Percentiles rank a stretch among this genome's conserved stretches.
These are phyloP conservation scores for Drosophila orena DNA, from an alignment of 1,140 invertebrate genomes.

Conservation along the genomic window DNA sequence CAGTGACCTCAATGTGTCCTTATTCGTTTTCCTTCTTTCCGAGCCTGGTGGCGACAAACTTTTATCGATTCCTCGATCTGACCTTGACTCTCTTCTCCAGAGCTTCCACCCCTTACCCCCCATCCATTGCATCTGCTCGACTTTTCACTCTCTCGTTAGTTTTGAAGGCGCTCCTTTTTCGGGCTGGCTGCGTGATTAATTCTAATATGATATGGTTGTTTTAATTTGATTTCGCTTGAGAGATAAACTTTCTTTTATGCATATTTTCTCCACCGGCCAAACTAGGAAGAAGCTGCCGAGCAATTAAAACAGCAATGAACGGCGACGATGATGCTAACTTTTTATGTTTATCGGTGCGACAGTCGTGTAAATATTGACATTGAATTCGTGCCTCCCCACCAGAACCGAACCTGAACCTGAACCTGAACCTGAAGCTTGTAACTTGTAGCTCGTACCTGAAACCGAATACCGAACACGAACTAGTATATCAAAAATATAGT, in stretches of 20 bases:
- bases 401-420: slow-evolving; percentile 17
- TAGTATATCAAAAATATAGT: slow-evolving; percentile 44
- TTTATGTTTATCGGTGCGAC: slow-evolving; percentile 51
- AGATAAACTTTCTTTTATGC: slow-evolving; percentile 52
- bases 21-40: slow-evolving; percentile 30
- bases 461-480: slow-evolving; percentile 27
- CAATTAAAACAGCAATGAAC: slow-evolving; percentile 44
- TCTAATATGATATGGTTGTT: slow-evolving; percentile 43
- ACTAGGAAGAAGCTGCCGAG: slow-evolving; percentile 31
- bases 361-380: slow-evolving; percentile 77
- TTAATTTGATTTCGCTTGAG: slow-evolving; percentile 40
- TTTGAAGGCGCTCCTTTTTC: slow-evolving; percentile 26
- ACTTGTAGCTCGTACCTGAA: slow-evolving; percentile 35
- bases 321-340: slow-evolving; percentile 31
- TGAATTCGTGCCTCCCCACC: slow-evolving; percentile 53
- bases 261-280: slow-evolving; percentile 37
- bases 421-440: slow-evolving; percentile 23
- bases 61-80: slow-evolving; percentile 59
- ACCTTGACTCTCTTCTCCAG: slow-evolving; percentile 43
- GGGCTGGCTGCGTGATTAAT: slow-evolving; percentile 25
- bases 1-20: slow-evolving; percentile 45
- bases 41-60: slow-evolving; percentile 36
- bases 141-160: slow-evolving; percentile 15
- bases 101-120: background rate
- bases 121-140: slow-evolving; percentile 16